These are phyloP conservation scores for Dufourea novaeangliae DNA, from an alignment of 1,140 invertebrate genomes.

Conservation along the genomic window DNA sequence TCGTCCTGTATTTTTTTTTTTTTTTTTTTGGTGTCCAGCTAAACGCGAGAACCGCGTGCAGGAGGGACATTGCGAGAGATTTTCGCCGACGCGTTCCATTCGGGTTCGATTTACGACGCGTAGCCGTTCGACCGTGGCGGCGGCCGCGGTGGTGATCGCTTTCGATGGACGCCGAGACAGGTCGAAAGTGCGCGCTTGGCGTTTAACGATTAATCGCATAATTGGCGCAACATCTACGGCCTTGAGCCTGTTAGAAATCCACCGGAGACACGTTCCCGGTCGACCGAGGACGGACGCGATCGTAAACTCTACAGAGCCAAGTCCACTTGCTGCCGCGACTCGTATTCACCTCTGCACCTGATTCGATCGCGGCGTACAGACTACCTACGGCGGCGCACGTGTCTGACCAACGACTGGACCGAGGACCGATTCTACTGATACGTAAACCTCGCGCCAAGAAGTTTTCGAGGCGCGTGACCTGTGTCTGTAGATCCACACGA, in stretches of 20 bases:
- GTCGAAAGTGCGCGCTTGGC: slow-evolving; percentile 46
- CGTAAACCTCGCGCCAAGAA: neutral
- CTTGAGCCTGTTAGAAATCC: slow-evolving; percentile 55
- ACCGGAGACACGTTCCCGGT: slow-evolving; percentile 6
- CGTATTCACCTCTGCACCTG: slow-evolving; percentile 33
- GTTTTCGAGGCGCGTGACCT: too few species aligned
- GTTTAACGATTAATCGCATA: slow-evolving; percentile 56
- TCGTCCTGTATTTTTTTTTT: too few species aligned
- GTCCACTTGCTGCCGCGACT: neutral
- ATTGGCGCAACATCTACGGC: slow-evolving; percentile 57
- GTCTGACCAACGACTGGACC: slow-evolving; percentile 24
- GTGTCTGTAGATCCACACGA: neutral
- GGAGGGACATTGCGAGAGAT: neutral
- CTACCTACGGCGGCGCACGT: neutral
- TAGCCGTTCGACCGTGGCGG: neutral
- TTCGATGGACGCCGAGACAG: slow-evolving; percentile 7
- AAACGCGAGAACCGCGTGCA: too few species aligned
- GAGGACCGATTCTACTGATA: slow-evolving; percentile 16
- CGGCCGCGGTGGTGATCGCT: neutral
- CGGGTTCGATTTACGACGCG: slow-evolving; percentile 5
- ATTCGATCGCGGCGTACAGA: neutral
- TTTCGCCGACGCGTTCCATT: neutral
- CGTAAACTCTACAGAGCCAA: slow-evolving; percentile 10
- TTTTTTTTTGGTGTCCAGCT: neutral
- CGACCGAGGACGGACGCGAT: slow-evolving; percentile 27